These are phyloP conservation scores for Dermochelys coriacea DNA, from an alignment of 2,797 vertebrate species.

Conservation along the genomic window DNA sequence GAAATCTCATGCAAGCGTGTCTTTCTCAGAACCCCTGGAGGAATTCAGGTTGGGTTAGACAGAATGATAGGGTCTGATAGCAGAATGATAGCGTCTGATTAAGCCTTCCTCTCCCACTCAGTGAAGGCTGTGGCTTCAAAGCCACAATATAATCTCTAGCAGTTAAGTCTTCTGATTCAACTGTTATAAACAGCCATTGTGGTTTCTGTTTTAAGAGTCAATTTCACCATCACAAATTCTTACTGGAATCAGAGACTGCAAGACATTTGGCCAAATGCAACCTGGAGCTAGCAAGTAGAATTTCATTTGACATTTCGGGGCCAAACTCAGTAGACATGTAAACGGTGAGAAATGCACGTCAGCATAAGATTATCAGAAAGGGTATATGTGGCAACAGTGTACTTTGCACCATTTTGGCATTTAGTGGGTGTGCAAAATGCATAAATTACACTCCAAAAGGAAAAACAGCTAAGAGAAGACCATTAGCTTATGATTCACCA, in stretches of 20 bases:
- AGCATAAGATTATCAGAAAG: background rate
- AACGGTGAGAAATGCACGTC: background rate
- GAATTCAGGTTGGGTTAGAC: background rate
- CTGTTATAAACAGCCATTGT: background rate
- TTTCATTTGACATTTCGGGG: background rate
- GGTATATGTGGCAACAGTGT: background rate
- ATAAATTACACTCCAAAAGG: background rate
- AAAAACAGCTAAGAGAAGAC: background rate
- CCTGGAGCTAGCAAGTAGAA: background rate
- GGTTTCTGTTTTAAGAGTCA: background rate
- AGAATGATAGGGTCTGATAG: accelerated
- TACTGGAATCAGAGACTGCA: background rate
- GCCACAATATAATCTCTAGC: background rate
- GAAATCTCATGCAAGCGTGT: background rate
- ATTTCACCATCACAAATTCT: background rate
- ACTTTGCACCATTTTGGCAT: background rate
- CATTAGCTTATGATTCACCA: background rate
- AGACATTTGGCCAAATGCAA: background rate
- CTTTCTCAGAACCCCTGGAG: background rate
- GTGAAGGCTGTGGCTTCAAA: accelerated
- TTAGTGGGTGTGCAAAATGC: background rate
- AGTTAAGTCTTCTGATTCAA: background rate
- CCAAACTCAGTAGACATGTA: background rate
- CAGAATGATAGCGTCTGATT: background rate
- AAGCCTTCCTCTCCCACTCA: background rate